phyloP scores from a whole-genome alignment of 2,888 invertebrate species.

The Priocnemis perturbator region DNA sequence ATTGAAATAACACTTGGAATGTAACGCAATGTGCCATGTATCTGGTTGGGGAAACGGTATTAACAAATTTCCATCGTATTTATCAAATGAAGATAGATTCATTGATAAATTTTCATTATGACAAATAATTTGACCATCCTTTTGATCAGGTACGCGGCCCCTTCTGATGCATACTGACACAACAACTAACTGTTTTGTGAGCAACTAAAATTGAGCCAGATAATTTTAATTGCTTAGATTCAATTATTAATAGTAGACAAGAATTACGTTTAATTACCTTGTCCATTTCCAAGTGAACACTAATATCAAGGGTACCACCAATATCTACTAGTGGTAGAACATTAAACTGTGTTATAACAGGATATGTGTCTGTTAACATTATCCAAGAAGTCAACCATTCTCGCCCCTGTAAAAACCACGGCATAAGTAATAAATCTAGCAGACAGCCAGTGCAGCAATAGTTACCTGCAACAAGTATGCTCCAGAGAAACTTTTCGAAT shows the following conservation, averaged over 20 bases:
- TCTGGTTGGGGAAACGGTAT: conserved; percentile 76
- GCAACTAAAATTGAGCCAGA: conserved; percentile 48
- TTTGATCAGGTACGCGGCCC: conserved; percentile 64
- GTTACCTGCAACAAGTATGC: conserved; percentile 75
- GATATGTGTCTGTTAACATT: conserved; percentile 70
- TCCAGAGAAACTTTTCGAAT: conserved; percentile 74
- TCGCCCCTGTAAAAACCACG: conserved; percentile 67
- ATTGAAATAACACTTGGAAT: conserved; percentile 70
- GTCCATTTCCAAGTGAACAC: conserved; percentile 70
- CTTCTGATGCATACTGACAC: conserved; percentile 70
- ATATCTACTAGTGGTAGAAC: conserved; percentile 75
- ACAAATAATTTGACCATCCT: conserved; percentile 62
- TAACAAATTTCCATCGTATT: conserved; percentile 60
- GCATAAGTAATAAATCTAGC: no score
- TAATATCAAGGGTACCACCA: conserved; percentile 75
- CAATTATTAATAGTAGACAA: conserved; percentile 7
- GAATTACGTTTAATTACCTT: conserved; percentile 59
- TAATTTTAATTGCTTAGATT: neutral
- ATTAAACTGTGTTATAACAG: conserved; percentile 73
- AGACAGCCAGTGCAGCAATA: neutral
- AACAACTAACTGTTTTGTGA: conserved; percentile 55
- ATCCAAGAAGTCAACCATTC: conserved; percentile 76
- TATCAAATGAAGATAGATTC: conserved; percentile 61
- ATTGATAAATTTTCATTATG: conserved; percentile 58
- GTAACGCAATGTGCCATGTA: conserved; percentile 74